phyloP scores from a whole-genome alignment of 2,888 invertebrate genomes.

The Cremastinae sp. region DNA sequence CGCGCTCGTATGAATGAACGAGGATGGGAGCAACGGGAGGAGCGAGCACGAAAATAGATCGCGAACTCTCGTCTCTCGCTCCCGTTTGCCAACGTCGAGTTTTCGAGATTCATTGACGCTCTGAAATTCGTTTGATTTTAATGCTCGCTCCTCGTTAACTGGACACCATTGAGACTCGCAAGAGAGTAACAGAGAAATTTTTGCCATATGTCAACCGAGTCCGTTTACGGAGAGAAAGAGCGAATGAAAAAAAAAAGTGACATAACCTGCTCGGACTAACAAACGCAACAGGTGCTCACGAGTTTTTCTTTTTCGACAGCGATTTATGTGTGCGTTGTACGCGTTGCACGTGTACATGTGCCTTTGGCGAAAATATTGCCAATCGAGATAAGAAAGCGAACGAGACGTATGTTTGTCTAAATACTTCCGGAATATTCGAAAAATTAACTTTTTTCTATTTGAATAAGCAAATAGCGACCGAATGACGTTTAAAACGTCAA shows the following conservation, averaged over 20 bases:
- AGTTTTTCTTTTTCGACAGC: constrained; percentile 9
- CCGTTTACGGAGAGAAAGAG: constrained; percentile 7
- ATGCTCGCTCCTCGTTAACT: constrained; percentile 6
- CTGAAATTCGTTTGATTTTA: not conserved
- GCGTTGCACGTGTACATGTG: no score
- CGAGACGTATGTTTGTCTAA: no score
- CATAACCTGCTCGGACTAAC: constrained; percentile 59
- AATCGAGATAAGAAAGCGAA: no score
- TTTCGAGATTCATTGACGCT: constrained; percentile 22
- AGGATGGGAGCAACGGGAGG: constrained; percentile 1
- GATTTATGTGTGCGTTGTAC: no score
- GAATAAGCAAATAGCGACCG: no score
- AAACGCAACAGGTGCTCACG: constrained; percentile 61
- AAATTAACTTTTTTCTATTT: no score
- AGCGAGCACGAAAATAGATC: constrained; percentile 21
- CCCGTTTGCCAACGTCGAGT: not conserved
- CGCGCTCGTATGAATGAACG: constrained; percentile 11
- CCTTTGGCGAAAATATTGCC: no score
- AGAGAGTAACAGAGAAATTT: not conserved
- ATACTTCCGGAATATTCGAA: no score
- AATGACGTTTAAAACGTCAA: no score
- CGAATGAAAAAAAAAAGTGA: constrained; percentile 42
- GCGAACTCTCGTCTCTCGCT: not conserved
- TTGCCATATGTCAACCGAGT: constrained; percentile 44
- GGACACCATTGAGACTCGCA: not conserved